These are phyloP conservation scores for Cirrhinus molitorella DNA, from an alignment of 2,797 vertebrate species.

Conservation along the genomic window DNA sequence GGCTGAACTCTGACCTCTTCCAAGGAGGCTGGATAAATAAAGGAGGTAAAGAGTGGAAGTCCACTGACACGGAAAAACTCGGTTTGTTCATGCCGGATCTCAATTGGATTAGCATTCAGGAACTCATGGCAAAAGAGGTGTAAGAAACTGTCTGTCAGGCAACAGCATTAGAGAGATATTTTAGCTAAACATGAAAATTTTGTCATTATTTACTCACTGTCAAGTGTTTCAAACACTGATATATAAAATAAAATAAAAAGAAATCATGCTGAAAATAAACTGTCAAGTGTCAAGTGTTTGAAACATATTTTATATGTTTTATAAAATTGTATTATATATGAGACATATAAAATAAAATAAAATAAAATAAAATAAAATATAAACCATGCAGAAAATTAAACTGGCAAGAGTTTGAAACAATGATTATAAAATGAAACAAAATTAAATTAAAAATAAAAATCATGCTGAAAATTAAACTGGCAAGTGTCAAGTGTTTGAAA, in stretches of 20 bases:
- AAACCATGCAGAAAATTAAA: too few relatives aligned
- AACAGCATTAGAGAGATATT: background rate
- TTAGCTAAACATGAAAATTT: background rate
- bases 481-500: too few relatives aligned
- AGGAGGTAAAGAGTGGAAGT: conserved; percentile 82
- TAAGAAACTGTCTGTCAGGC: background rate
- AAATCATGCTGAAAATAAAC: too few relatives aligned
- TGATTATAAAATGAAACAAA: too few relatives aligned
- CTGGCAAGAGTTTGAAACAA: too few relatives aligned
- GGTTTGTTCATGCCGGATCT: conserved; percentile 85
- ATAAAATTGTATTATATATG: too few relatives aligned
- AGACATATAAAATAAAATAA: background rate
- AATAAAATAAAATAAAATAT: background rate
- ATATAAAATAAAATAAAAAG: too few relatives aligned
- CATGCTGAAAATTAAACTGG: too few relatives aligned
- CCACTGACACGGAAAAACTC: conserved; percentile 88
- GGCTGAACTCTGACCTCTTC: conserved; percentile 78
- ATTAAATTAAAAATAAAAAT: too few relatives aligned
- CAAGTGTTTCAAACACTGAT: background rate
- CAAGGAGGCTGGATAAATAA: conserved; percentile 79
- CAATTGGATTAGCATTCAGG: conserved; percentile 75
- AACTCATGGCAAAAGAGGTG: conserved; percentile 22
- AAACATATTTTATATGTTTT: too few relatives aligned
- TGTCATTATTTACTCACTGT: background rate
- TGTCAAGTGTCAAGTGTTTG: too few relatives aligned